phyloP scores from a whole-genome alignment of 2,888 invertebrate species.

The Nomada ferruginata region DNA sequence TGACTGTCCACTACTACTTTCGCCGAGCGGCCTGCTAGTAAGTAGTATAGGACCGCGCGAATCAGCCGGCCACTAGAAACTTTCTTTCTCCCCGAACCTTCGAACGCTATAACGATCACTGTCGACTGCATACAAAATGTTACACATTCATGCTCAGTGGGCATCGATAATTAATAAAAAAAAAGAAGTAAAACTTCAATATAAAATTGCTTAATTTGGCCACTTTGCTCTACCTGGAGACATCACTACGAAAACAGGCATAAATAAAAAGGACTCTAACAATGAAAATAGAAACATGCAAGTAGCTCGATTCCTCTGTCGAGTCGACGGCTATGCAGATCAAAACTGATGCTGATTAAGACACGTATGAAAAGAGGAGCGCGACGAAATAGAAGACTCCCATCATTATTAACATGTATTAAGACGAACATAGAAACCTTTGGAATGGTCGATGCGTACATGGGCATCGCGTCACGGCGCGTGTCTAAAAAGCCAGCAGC shows the following conservation, averaged over 20 bases:
- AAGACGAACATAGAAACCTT: not conserved
- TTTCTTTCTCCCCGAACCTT: not conserved
- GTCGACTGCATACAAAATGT: not conserved
- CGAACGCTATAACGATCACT: not conserved
- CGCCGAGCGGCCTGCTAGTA: slow-evolving; percentile 12
- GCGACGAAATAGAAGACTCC: not conserved
- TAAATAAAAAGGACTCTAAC: no score
- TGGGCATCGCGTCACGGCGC: slow-evolving; percentile 31
- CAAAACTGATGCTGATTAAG: no score
- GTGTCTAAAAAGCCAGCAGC: slow-evolving; percentile 45
- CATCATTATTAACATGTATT: not conserved
- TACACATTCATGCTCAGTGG: not conserved
- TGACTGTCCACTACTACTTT: slow-evolving; percentile 42
- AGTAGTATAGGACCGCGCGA: slow-evolving; percentile 49
- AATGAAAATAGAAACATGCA: no score
- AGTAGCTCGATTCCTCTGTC: no score
- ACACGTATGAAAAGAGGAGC: not conserved
- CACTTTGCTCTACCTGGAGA: no score
- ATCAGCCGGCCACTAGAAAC: slow-evolving; percentile 36
- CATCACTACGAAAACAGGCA: no score
- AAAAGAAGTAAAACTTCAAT: not conserved
- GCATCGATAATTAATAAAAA: not conserved
- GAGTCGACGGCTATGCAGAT: no score
- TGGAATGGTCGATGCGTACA: not conserved
- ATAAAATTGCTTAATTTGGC: no score